Conservation (phyloP, 2,797 vertebrate genomes). For the Rachycentron canadum region DNA sequence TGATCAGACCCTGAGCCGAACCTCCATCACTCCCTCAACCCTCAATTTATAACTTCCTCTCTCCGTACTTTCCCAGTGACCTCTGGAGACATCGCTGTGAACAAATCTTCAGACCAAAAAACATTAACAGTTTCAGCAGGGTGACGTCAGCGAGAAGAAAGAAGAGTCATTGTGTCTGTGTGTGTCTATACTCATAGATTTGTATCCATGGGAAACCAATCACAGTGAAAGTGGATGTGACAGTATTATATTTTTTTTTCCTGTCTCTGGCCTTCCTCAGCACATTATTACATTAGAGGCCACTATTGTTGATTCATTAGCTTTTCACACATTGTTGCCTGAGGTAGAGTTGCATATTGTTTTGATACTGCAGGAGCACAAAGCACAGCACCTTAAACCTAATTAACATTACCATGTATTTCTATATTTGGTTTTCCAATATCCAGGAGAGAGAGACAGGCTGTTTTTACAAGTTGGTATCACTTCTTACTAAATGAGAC, state of each 20-base stretch:
- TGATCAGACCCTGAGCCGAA: conserved; percentile 1
- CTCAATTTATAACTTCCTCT: conserved; percentile 3
- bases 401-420: neutral
- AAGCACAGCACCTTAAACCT: neutral
- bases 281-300: neutral
- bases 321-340: neutral
- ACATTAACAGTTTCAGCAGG: neutral
- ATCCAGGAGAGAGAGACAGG: neutral
- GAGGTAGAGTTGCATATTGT: conserved; percentile 12
- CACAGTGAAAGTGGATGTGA: neutral
- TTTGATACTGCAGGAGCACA: conserved; percentile 12
- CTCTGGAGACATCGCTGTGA: conserved; percentile 9
- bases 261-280: neutral
- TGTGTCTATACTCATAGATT: neutral
- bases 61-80: conserved; percentile 11
- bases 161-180: neutral
- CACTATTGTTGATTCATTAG: conserved; percentile 16
- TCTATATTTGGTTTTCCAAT: neutral
- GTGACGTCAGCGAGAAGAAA: neutral
- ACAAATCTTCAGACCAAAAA: conserved; percentile 2
- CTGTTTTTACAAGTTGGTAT: too few relatives aligned
- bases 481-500: neutral
- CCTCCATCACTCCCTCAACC: neutral
- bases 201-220: neutral
- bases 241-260: conserved; percentile 2